Conservation (phyloP, 1,140 invertebrate species). For the Maniola jurtina region DNA sequence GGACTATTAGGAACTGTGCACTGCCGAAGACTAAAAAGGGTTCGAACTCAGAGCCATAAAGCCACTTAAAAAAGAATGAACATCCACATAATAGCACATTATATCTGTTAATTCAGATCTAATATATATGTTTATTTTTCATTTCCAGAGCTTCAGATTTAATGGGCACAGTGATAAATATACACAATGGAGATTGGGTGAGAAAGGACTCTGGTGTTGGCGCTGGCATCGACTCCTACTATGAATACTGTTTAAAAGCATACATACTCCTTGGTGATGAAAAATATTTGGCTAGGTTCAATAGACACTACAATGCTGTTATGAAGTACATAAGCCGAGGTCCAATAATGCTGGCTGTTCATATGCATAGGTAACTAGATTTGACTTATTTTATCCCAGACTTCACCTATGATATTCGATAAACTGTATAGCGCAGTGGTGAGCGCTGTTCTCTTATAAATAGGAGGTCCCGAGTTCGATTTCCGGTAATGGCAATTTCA, state of each 20-base stretch:
- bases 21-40: no score
- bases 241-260: constrained; percentile 98
- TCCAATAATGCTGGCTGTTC: constrained; percentile 97
- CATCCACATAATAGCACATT: no score
- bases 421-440: not conserved
- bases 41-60: no score
- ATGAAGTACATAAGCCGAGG: constrained; percentile 99
- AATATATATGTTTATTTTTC: constrained; percentile 13
- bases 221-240: constrained; percentile 99
- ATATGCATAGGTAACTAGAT: constrained; percentile 90
- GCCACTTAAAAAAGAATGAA: no score
- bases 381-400: not conserved
- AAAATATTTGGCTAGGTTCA: constrained; percentile 95
- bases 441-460: no score
- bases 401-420: not conserved
- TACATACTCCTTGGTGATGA: constrained; percentile 91
- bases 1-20: no score
- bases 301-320: constrained; percentile 97
- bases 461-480: not conserved
- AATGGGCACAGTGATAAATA: constrained; percentile 96
- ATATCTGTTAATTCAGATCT: not conserved
- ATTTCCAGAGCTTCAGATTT: constrained; percentile 86
- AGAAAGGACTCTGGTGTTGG: constrained; percentile 97
- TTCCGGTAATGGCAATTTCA: not conserved
- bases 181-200: constrained; percentile 99